These are phyloP conservation scores for Brachyrhaphis roseni DNA, from an alignment of 2,797 vertebrate genomes.

Conservation along the genomic window DNA sequence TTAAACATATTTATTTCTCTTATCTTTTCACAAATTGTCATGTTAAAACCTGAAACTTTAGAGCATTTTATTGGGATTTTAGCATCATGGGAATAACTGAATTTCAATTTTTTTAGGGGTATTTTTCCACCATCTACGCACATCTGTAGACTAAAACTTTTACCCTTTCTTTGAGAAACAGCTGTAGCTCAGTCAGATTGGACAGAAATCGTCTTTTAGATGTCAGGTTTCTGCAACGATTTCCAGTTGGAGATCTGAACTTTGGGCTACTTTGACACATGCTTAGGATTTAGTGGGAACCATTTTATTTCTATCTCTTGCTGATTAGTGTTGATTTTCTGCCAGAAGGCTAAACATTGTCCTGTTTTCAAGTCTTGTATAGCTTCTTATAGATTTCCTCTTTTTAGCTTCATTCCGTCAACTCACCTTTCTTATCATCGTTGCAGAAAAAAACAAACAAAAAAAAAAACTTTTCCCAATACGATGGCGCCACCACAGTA, in stretches of 20 bases:
- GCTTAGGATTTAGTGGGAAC: background rate
- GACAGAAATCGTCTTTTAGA: background rate
- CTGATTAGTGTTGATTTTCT: background rate
- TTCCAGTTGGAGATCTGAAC: background rate
- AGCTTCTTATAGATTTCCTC: background rate
- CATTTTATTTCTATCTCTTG: background rate
- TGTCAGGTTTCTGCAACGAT: background rate
- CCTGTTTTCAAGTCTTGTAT: background rate
- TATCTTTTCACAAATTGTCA: background rate
- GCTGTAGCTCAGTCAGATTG: background rate
- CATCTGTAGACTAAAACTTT: background rate
- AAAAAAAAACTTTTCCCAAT: background rate
- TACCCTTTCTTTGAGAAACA: background rate
- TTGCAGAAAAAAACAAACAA: background rate
- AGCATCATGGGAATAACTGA: background rate
- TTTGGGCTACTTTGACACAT: background rate
- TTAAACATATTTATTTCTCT: background rate
- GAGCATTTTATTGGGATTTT: background rate
- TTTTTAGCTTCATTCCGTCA: background rate
- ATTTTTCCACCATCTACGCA: background rate
- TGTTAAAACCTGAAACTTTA: background rate
- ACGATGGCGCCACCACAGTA: background rate
- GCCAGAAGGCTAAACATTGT: background rate
- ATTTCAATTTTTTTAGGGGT: background rate
- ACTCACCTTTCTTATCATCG: background rate